These are phyloP conservation scores for Hydractinia echinata DNA, from an alignment of 30 jellyfish, hydroid and myxozoan species.

Conservation along the genomic window DNA sequence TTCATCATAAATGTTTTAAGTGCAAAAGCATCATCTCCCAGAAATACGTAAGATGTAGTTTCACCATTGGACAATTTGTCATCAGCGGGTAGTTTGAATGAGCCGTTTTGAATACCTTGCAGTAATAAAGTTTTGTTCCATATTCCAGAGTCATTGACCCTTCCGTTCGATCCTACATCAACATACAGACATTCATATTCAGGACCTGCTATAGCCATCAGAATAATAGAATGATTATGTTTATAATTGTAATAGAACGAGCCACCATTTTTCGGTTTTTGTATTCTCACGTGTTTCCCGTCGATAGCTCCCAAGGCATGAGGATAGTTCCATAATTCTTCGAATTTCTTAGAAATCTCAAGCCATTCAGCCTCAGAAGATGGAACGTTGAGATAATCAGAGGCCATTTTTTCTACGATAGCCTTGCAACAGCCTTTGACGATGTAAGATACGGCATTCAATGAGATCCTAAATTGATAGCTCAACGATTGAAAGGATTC, in stretches of 20 bases:
- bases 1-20: slow-evolving; percentile 40
- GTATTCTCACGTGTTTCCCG: not conserved
- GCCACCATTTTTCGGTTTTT: not conserved
- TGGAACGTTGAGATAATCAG: not conserved
- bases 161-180: not conserved
- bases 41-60: slow-evolving; percentile 25
- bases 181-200: slow-evolving; percentile 2
- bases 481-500: too few species aligned
- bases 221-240: not conserved
- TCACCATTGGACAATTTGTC: not conserved
- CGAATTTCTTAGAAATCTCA: not conserved
- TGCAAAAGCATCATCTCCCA: slow-evolving; percentile 72
- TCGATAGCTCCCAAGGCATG: not conserved
- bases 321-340: not conserved
- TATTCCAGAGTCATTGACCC: not conserved
- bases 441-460: too few species aligned
- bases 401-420: too few species aligned
- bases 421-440: too few species aligned
- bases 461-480: too few species aligned
- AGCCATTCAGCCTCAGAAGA: not conserved
- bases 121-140: not conserved
- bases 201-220: slow-evolving; percentile 21
- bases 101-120: not conserved
- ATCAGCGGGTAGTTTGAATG: not conserved
- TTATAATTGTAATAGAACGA: not conserved